Evolutionary conservation across 2,797 vertebrate genomes (phyloP), one percentile per base, ranked within the genome.

Genomic region (Vultur gryphus): DNA sequence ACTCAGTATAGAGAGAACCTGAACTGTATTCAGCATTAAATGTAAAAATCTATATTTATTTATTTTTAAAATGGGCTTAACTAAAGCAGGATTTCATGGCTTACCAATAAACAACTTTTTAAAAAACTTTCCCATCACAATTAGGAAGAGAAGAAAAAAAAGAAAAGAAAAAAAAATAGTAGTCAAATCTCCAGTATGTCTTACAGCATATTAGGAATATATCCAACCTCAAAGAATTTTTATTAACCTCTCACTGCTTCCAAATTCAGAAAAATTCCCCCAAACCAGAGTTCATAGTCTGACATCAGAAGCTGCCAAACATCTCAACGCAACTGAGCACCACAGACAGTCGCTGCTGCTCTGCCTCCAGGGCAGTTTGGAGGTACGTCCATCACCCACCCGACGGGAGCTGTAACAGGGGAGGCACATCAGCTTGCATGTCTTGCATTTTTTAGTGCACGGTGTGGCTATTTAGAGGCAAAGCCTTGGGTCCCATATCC

Each of bases 391-490:
- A 6, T 20, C 54, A 8, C 37, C 33, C 54, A 8, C 37, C 33
- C 3, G 2, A 13, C 0, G 7, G 43, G 28, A 54, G 12, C 46
- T 62, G 2, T 10, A 33, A 28, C 3, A 4, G 3, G 46, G 35
- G 12, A 71, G 29, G 9, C 51, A 33, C 52, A 2, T 44, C 6
- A 1, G 1, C 21, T 37, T 24, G 10, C 23, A 12, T 10, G 8
- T 14, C 35, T 18, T 44, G 23, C 31, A 7, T 23, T 15, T 71
- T 55, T 64, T 3, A 43, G 35, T 4, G 44, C 37, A 29, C 51
- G 5, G 0, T 2, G 58, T 13, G n/a, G 37, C 23, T 59, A 28
- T 52, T 77, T 4, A 24, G 24, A 57, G 33, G 46, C 15, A 78
- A 81, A 91, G 2, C 41, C 39, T 82, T 19, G 51, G 35, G 35